Percentiles rank a stretch among this genome's conserved stretches.
phyloP scores from a whole-genome alignment of 2,113 vertebrate genomes.

The Eublepharis macularius region DNA sequence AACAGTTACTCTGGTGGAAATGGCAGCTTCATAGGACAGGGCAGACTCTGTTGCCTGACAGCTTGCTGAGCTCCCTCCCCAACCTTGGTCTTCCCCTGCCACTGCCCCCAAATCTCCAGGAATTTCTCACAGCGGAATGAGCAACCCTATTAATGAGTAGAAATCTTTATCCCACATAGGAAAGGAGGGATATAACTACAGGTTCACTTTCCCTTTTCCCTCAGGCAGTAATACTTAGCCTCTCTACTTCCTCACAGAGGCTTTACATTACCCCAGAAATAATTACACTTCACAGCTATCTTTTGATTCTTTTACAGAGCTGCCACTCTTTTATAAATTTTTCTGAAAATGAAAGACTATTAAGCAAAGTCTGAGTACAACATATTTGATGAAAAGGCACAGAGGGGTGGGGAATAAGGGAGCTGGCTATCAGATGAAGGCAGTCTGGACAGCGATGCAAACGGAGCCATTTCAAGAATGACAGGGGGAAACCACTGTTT shows the following conservation, averaged over 20 bases:
- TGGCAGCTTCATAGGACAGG: too few species aligned
- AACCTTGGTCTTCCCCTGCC: too few species aligned
- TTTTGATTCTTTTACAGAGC: neutral
- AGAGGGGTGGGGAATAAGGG: neutral
- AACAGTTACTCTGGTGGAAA: too few species aligned
- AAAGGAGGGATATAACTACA: neutral
- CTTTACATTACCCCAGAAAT: neutral
- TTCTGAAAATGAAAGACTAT: slow-evolving; percentile 11
- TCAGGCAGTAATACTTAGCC: neutral
- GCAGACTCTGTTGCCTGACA: too few species aligned
- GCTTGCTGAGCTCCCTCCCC: too few species aligned
- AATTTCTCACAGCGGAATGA: too few species aligned
- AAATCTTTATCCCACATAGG: neutral
- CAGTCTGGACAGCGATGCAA: neutral
- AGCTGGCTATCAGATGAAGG: neutral
- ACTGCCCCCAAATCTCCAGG: too few species aligned
- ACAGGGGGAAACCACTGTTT: neutral
- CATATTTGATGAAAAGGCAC: neutral
- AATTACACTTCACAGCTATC: neutral
- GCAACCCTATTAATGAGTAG: neutral
- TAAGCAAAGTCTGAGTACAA: neutral
- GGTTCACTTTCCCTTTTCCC: neutral
- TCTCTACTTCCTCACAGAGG: neutral
- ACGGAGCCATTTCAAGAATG: neutral
- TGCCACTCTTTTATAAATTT: neutral